Conservation (phyloP, 2,888 invertebrate species). For the Tenodera sinensis region DNA sequence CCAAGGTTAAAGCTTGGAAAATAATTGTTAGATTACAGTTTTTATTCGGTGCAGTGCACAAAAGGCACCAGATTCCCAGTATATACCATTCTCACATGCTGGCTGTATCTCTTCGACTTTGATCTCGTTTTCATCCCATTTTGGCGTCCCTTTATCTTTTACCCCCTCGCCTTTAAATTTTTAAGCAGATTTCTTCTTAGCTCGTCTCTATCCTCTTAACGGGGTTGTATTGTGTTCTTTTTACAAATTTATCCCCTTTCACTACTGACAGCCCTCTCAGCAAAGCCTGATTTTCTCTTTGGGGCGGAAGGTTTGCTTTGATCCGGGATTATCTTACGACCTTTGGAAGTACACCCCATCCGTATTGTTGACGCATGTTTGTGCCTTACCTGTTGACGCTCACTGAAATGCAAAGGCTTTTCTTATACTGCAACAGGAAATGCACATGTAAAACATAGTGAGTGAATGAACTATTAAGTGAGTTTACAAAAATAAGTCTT, state of each 20-base stretch:
- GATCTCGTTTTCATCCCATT: not conserved
- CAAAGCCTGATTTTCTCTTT: not conserved
- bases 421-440: not conserved
- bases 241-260: not conserved
- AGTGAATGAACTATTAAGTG: no score
- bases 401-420: not conserved
- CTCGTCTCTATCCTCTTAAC: not conserved
- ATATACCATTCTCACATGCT: not conserved
- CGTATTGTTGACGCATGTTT: not conserved
- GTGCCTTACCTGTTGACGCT: not conserved
- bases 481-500: no score
- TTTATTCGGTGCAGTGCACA: not conserved
- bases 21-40: not conserved
- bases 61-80: not conserved
- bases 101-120: not conserved
- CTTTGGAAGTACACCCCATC: not conserved
- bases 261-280: not conserved
- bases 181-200: not conserved
- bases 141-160: not conserved
- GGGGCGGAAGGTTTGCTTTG: not conserved
- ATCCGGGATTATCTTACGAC: not conserved
- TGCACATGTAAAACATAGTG: not conserved
- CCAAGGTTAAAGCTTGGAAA: not conserved
- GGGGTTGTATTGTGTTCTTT: not conserved
- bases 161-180: not conserved